Evolutionary conservation across 2,797 vertebrate genomes (phyloP).

Genomic region (Chaunax sp.): DNA sequence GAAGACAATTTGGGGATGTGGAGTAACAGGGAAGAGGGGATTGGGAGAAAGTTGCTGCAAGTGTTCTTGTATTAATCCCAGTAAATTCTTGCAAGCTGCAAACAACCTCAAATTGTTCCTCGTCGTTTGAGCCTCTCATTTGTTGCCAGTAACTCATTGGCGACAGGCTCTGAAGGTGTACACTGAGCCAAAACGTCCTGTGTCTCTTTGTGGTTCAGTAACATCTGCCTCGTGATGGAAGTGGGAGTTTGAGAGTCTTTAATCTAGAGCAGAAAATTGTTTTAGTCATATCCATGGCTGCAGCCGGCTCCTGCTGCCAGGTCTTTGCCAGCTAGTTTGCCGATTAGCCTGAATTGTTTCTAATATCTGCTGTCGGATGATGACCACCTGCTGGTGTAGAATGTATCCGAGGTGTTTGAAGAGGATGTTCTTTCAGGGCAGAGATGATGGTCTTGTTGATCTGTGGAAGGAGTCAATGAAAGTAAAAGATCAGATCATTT

Average conservation of each 20-base stretch:
- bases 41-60: constrained; percentile 16
- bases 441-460: constrained; percentile 23
- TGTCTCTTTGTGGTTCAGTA: constrained; percentile 29
- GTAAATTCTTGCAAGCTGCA: constrained; percentile 44
- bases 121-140: constrained; percentile 36
- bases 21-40: constrained; percentile 11
- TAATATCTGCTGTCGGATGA: constrained; percentile 4
- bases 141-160: constrained; percentile 43
- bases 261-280: neutral
- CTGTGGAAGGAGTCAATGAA: constrained; percentile 45
- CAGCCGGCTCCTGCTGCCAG: neutral
- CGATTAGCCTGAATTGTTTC: too few species aligned
- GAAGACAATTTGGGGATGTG: neutral
- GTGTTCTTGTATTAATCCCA: constrained; percentile 2
- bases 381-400: neutral
- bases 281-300: constrained; percentile 44
- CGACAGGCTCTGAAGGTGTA: constrained; percentile 11
- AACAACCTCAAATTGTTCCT: constrained; percentile 25
- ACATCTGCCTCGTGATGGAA: constrained; percentile 34
- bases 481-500: constrained; percentile 8
- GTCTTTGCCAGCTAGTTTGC: neutral
- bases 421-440: neutral
- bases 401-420: neutral
- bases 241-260: constrained; percentile 5
- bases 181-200: constrained; percentile 1